Conservation (phyloP, 2,888 invertebrate genomes). For the Acrobasis consociella region DNA sequence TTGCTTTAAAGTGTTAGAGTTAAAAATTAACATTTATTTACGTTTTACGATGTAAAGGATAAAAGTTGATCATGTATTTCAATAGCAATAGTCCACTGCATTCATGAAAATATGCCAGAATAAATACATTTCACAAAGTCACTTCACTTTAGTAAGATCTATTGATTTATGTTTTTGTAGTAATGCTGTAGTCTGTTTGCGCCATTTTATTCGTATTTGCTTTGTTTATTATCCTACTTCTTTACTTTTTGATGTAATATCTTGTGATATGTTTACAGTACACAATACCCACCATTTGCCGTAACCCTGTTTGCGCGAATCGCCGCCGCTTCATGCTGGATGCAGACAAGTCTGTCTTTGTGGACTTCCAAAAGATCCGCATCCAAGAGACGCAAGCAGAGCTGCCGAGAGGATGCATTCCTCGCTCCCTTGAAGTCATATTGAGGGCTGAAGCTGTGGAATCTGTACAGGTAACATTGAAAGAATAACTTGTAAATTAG, state of each 20-base stretch:
- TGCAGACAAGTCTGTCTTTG: slow-evolving; percentile 96
- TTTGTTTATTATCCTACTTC: no score
- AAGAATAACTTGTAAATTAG: background rate
- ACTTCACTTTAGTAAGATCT: background rate
- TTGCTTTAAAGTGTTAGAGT: no score
- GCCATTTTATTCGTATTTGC: no score
- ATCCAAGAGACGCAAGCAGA: slow-evolving; percentile 99
- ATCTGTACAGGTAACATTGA: slow-evolving; percentile 90
- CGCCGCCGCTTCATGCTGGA: slow-evolving; percentile 94
- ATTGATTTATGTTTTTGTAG: slow-evolving; percentile 12
- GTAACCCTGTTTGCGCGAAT: slow-evolving; percentile 98
- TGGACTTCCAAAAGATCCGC: slow-evolving; percentile 99
- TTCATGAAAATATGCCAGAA: no score
- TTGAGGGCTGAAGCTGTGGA: slow-evolving; percentile 98
- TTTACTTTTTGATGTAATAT: no score
- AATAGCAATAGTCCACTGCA: no score
- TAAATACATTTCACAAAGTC: no score
- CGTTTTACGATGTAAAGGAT: no score
- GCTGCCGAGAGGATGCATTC: slow-evolving; percentile 97
- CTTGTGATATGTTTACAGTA: slow-evolving; percentile 83
- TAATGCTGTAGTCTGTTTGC: no score
- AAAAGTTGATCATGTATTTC: no score
- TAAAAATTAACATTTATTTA: no score
- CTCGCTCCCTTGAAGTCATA: slow-evolving; percentile 97
- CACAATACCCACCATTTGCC: slow-evolving; percentile 97